These are phyloP conservation scores for Setipinna tenuifilis DNA, from an alignment of 2,797 vertebrate genomes.

Conservation along the genomic window DNA sequence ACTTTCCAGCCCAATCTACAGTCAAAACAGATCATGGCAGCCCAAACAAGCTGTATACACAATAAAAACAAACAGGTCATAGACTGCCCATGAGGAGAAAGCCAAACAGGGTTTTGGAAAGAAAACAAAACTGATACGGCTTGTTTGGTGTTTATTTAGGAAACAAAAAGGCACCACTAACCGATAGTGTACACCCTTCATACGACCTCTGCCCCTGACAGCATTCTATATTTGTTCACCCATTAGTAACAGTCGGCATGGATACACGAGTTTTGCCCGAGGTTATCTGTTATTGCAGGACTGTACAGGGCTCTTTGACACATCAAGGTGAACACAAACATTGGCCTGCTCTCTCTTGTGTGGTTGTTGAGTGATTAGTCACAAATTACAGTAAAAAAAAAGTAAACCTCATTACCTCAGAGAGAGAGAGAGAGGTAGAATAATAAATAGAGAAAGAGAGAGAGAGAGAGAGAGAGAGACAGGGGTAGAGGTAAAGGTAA, in stretches of 20 bases:
- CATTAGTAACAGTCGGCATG: neutral
- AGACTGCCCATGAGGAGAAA: slow-evolving; percentile 13
- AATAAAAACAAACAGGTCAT: neutral
- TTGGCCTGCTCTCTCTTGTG: neutral
- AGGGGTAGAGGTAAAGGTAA: too few species aligned
- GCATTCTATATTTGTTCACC: neutral
- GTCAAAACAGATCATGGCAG: neutral
- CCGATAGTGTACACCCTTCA: neutral
- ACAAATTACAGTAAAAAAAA: neutral
- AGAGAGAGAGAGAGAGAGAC: neutral
- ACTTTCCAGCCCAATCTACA: neutral
- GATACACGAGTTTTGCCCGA: neutral
- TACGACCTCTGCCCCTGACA: neutral
- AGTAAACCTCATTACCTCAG: neutral
- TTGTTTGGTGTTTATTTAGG: slow-evolving; percentile 27
- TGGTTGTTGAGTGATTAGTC: slow-evolving; percentile 11
- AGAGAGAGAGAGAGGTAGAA: neutral
- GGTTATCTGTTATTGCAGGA: slow-evolving; percentile 18
- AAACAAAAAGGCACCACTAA: slow-evolving; percentile 10
- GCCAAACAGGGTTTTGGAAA: slow-evolving; percentile 16
- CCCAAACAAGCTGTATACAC: neutral
- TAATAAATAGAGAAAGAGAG: neutral
- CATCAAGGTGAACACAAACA: neutral
- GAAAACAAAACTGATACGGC: neutral
- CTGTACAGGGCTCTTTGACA: neutral